Evolutionary conservation across 2,888 invertebrate genomes (phyloP).

Genomic region (Hecatera dysodea): DNA sequence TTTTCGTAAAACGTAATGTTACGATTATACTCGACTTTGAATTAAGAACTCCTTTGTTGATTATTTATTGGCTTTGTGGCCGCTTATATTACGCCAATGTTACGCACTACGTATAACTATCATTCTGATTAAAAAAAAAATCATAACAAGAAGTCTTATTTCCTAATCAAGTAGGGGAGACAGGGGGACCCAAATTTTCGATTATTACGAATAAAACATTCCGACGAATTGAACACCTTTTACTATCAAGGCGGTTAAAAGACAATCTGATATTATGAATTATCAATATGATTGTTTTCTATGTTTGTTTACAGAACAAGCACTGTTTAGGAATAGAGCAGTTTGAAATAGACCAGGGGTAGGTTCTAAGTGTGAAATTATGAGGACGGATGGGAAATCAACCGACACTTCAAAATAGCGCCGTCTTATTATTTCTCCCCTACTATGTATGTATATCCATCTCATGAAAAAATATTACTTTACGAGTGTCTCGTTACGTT

Average conservation of each 20-base stretch:
- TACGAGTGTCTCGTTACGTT: neutral
- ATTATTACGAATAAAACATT: neutral
- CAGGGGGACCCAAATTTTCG: neutral
- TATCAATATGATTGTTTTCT: neutral
- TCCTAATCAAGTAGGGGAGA: neutral
- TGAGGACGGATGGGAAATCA: neutral
- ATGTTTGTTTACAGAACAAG: neutral
- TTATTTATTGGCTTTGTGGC: slow-evolving; percentile 1
- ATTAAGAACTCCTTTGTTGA: neutral
- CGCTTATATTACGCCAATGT: neutral
- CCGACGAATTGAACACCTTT: neutral
- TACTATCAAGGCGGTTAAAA: neutral
- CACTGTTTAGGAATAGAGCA: neutral
- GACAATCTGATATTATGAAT: neutral
- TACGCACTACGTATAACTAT: neutral
- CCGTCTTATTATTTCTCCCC: neutral
- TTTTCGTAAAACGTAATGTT: neutral
- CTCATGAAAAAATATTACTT: neutral
- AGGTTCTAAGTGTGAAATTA: neutral
- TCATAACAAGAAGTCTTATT: slow-evolving; percentile 1
- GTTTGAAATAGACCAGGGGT: neutral
- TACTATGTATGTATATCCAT: no score
- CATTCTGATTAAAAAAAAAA: neutral
- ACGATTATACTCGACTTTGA: neutral
- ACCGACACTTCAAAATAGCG: neutral